A percentile compares a stretch with the other conserved stretches of the same genome.
These are phyloP conservation scores for Borostomias antarcticus DNA, from an alignment of 2,797 vertebrate species.

Conservation along the genomic window DNA sequence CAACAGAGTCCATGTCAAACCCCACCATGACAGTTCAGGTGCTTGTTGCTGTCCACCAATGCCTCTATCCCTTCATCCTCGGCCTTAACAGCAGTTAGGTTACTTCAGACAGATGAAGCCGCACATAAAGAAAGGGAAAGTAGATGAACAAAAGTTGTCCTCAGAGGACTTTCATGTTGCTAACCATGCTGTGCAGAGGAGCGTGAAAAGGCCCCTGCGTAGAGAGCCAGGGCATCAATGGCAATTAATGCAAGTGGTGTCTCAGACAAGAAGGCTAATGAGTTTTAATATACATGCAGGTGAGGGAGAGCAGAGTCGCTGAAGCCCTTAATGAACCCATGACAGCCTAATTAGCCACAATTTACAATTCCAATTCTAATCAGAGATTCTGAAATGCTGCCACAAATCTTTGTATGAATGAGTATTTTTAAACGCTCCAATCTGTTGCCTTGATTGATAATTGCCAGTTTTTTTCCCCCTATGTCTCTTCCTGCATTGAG, in stretches of 20 bases:
- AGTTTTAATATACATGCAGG: slow-evolving; percentile 99
- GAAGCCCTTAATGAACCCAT: slow-evolving; percentile 99
- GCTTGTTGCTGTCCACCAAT: not conserved
- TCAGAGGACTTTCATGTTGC: slow-evolving; percentile 55
- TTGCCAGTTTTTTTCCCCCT: slow-evolving; percentile 76
- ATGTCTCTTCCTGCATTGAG: slow-evolving; percentile 68
- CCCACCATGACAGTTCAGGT: slow-evolving; percentile 8
- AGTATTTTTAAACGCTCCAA: slow-evolving; percentile 92
- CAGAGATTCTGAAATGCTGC: slow-evolving; percentile 89
- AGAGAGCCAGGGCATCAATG: slow-evolving; percentile 81
- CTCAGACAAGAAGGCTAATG: slow-evolving; percentile 98
- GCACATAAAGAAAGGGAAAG: not conserved
- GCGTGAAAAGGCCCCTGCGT: slow-evolving; percentile 67
- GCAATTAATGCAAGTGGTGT: slow-evolving; percentile 98
- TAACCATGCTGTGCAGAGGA: slow-evolving; percentile 68
- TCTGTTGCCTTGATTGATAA: slow-evolving; percentile 98
- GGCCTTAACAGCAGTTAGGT: not conserved
- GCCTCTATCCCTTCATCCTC: not conserved
- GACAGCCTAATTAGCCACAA: slow-evolving; percentile 99
- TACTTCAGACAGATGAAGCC: not conserved
- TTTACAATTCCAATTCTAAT: slow-evolving; percentile 99
- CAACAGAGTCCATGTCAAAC: slow-evolving; percentile 43
- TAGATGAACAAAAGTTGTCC: slow-evolving; percentile 31
- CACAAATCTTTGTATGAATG: slow-evolving; percentile 96
- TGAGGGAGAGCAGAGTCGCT: slow-evolving; percentile 96